Evolutionary conservation across 2,888 invertebrate species (phyloP), one percentile per base, ranked within the genome.

Genomic region (Drosophila mercatorum): DNA sequence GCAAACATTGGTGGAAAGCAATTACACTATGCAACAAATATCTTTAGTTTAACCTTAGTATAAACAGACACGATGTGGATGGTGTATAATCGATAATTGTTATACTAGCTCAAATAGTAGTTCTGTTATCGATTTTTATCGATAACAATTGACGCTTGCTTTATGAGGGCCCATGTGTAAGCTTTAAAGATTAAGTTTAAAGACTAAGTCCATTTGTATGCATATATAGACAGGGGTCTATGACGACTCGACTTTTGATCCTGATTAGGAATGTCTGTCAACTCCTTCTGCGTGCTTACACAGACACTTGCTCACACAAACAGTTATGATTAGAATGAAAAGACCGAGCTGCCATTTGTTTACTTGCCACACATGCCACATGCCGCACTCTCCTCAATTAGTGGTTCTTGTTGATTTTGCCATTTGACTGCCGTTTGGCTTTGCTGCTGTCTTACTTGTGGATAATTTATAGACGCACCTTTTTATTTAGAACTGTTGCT

Each of bases 391-490:
- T 51, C 55, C 34, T 51, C 55, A 66, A 66, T 76, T 67, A 55
- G 64, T 53, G 61, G 68, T 40, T 75, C 40, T 69, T 68, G 38
- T 47, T 76, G 53, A 60, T 64, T 38, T 75, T 71, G 75, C 75
- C 72, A 72, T 83, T 79, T 81, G 79, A 78, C 74, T 72, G 76
- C 49, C 58, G 71, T 72, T 72, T 63, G 43, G 61, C 64, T 51
- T 59, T 58, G 52, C 59, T 58, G 52, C 55, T 58, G 34, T 57
- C 55, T 75, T 81, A 70, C 76, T 81, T 83, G 73, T 86, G 83
- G 78, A 70, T 76, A 83, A 79, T 74, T 72, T 69, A 76, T 73
- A 73, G 80, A 83, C 83, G 85, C 85, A 88, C 80, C 80, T 88
- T 77, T 69, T 69, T 68, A 71, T 58, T 59, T 52, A 52, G 66